Evolutionary conservation across 2,888 invertebrate species (phyloP).

Genomic region (Zootermopsis nevadensis): DNA sequence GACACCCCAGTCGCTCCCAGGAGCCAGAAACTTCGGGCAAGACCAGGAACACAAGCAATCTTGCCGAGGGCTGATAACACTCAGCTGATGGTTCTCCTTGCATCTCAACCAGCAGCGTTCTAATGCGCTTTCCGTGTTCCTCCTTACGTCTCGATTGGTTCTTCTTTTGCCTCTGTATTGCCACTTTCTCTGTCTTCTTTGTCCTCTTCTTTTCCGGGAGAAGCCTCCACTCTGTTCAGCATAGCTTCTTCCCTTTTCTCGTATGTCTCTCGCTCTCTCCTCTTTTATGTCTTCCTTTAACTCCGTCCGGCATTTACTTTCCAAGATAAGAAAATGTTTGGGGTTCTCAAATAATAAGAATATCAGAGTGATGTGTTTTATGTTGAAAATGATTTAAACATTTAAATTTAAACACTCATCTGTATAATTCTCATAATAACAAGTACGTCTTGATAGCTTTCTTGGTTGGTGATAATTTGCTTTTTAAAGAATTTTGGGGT

Average conservation of each 20-base stretch:
- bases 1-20: too few species aligned
- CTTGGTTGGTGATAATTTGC: too few species aligned
- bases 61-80: constrained; percentile 40
- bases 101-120: constrained; percentile 32
- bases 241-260: neutral
- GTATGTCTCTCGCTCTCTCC: neutral
- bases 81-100: neutral
- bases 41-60: constrained; percentile 10
- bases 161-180: constrained; percentile 36
- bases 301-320: neutral
- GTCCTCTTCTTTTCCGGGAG: neutral
- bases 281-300: neutral
- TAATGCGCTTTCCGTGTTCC: constrained; percentile 49
- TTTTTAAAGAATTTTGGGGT: too few species aligned
- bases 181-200: constrained; percentile 1
- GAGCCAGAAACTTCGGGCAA: neutral
- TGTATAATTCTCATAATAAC: too few species aligned
- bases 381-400: too few species aligned
- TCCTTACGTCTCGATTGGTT: constrained; percentile 45
- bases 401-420: too few species aligned
- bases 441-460: too few species aligned
- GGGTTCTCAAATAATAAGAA: neutral
- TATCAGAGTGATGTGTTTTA: too few species aligned
- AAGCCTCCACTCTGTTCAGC: neutral
- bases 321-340: neutral